Base-by-base conservation (phyloP, 2,113 vertebrate species). In the Gasterosteus nipponicus region DNA sequence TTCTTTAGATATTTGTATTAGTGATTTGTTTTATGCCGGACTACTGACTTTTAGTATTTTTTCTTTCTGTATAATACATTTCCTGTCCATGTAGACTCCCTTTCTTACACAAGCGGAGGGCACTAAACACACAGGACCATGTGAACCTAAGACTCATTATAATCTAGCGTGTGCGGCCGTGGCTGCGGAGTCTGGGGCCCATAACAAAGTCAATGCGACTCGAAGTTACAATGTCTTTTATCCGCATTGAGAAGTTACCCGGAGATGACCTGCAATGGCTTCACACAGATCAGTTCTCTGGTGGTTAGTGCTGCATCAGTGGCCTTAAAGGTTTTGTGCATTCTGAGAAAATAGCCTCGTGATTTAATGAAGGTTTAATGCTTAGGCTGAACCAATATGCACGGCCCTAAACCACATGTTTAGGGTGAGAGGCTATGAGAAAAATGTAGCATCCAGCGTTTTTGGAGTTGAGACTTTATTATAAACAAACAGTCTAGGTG, bases 351-450 rank as follows among this genome's bases (percentile, higher is more conserved):
- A 59, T 7, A 53, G 12, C 29, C 60, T 53, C 51, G 44, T 60
- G 47, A 66, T 57, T 18, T 72, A 33, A 53, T 66, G 44, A 53
- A 58, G 26, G 62, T 16, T 60, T 44, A n/a, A n/a, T n/a, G 56
- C 41, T 72, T 33, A 49, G 60, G 7, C 9, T 42, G 5, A 26
- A 67, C 18, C 14, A 11, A 7, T 10, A 66, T 61, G 56, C 44
- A 22, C 14, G 7, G 2, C 18, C 19, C 7, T 44, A 12, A 22
- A 22, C 26, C 26, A 22, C 2, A 53, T 22, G 10, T 41, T 75
- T 14, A 39, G 47, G 58, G 16, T 56, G 31, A 63, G 16, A 38
- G 31, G 47, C 10, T 44, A 11, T 39, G 49, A 44, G 38, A 22
- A 44, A 18, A 42, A 38, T 41, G 47, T 31, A 19, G 46, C 33